Evolutionary conservation across 2,113 vertebrate species (phyloP), one percentile per base, ranked within the genome.

Genomic region (Halcyon senegalensis): DNA sequence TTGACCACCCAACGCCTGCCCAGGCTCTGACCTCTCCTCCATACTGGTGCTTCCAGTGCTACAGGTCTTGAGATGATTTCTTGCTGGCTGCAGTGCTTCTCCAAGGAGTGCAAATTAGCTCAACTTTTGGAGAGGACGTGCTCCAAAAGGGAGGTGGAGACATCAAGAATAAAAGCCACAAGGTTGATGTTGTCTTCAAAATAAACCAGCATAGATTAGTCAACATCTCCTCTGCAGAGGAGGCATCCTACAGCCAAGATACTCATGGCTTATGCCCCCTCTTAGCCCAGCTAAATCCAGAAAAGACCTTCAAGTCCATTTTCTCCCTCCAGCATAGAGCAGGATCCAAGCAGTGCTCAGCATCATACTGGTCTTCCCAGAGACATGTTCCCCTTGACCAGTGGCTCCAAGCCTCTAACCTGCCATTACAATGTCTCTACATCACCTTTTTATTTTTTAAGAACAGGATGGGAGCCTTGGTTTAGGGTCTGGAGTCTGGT

Each of bases 31-130:
- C 62, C 50, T 75, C 43, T 67, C 72, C 60, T 23, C 4, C 0
- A 0, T 21, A 56, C 35, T 6, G 3, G 11, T 1, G 1, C 56
- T 53, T 30, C 60, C 35, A 64, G 58, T 9, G 35, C 21, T 44
- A 56, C 19, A 5, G 5, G 2, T 30, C 51, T 18, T n/a, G 35
- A 24, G 33, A 35, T 76, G 18, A 1, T 33, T 56, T 43, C 55
- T 72, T 19, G 44, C 82, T n/a, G 80, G 46, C 62, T 53, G 58
- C 50, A 48, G 72, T 10, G 59, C 44, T 96, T 18, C 85, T 70
- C 43, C 30, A n/a, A 43, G 23, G 25, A 79, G 2, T 10, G 18
- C 46, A 67, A 15, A 78, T 13, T 0, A 41, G 51, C 46, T 78
- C 64, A n/a, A 43, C 37, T 44, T 80, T 48, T 75, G 39, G 53